phyloP scores from a whole-genome alignment of 2,888 invertebrate species.

The Acanthoscelides obtectus region DNA sequence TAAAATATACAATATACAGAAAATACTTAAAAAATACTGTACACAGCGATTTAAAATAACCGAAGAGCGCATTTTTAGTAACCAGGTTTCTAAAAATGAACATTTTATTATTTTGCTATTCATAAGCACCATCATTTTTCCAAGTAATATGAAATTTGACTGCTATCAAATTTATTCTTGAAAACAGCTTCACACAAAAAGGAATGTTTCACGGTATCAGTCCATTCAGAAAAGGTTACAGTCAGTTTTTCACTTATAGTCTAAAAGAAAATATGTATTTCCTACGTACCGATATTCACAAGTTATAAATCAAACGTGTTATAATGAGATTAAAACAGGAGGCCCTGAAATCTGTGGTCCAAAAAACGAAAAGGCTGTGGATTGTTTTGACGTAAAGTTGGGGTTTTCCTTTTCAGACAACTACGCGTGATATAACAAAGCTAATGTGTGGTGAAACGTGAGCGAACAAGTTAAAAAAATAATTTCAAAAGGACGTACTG shows the following conservation, averaged over 20 bases:
- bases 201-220: constrained; percentile 3
- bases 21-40: constrained; percentile 8
- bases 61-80: not conserved
- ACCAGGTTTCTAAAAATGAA: not conserved
- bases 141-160: constrained; percentile 33
- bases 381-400: too few species aligned
- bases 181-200: constrained; percentile 6
- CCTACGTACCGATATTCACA: not conserved
- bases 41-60: not conserved
- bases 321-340: too few species aligned
- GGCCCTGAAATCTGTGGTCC: too few species aligned
- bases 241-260: not conserved
- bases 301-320: too few species aligned
- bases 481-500: too few species aligned
- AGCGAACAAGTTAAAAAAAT: too few species aligned
- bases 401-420: too few species aligned
- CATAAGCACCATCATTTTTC: constrained; percentile 25
- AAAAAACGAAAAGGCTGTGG: too few species aligned
- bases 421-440: too few species aligned
- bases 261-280: not conserved
- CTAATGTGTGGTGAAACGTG: too few species aligned
- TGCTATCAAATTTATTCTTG: constrained; percentile 32
- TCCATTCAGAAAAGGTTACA: not conserved
- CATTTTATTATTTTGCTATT: constrained; percentile 10
- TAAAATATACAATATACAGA: constrained; percentile 5